Base-by-base conservation (phyloP, 1,140 invertebrate genomes). In the Drosophila pachea region DNA sequence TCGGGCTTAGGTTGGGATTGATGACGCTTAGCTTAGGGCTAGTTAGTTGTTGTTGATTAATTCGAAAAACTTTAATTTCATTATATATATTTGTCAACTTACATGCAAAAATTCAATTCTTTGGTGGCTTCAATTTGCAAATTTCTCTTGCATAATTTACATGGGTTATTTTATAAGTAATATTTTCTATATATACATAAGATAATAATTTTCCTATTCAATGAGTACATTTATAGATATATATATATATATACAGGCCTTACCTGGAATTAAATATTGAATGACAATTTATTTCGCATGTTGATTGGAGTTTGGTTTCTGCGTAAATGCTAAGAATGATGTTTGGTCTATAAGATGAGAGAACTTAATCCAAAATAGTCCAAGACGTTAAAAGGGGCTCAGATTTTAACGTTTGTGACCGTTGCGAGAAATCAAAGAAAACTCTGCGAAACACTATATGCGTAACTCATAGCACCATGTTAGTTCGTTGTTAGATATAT, bases 91-190 rank as follows among this genome's bases (percentile, higher is more conserved):
- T 67, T 70, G 59, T 82, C 49, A 43, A 71, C 81, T 86, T 86
- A 86, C 76, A 86, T 86, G 74, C 86, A 53, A 87, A 76, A 87
- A 84, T 88, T 87, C 84, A 87, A 87, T 87, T 87, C 84, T 64
- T 87, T 87, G 84, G 84, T 87, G 84, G 84, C 86, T 87, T 87
- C 72, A 78, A 75, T 86, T 87, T 84, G 84, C 86, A 84, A 86
- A 73, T 76, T 73, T 4, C 35, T 63, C 36, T 86, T 78, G 75
- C 82, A 73, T 58, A 82, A 87, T 86, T 86, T 86, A 86, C 82
- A 87, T 68, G 69, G 61, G 47, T 35, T 70, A 64, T 40, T 60
- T 61, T 53, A 62, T 74, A 60, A 40, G 33, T 36, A 49, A 56
- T 36, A 64, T 60, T 7, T 74, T 61, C 6, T n/a, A 40, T 47